These are phyloP conservation scores for Petrophora chlorosata DNA, from an alignment of 2,888 invertebrate genomes.

Conservation along the genomic window DNA sequence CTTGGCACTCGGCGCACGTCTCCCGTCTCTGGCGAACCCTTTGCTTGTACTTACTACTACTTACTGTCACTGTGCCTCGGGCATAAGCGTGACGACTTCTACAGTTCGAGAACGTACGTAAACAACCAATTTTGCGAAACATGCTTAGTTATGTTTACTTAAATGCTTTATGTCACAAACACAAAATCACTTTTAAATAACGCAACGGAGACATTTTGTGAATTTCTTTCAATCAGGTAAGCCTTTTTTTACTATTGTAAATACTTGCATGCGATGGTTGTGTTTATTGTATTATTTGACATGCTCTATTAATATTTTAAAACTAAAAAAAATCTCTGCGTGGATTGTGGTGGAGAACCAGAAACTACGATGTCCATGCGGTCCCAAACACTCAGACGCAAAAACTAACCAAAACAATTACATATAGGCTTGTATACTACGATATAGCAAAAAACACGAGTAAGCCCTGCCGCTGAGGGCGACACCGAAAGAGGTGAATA, in stretches of 20 bases:
- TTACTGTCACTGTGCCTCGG: constrained; percentile 44
- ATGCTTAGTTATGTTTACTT: constrained; percentile 37
- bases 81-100: constrained; percentile 44
- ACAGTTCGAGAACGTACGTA: constrained; percentile 23
- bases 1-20: constrained; percentile 55
- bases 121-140: constrained; percentile 24
- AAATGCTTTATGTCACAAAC: constrained; percentile 40
- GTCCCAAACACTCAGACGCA: too few relatives aligned
- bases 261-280: too few relatives aligned
- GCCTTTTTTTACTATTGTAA: too few relatives aligned
- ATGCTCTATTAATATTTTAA: neutral
- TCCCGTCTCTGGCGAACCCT: constrained; percentile 52
- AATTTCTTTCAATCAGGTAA: neutral
- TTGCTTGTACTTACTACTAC: constrained; percentile 44
- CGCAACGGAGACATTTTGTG: constrained; percentile 1
- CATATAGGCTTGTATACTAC: constrained; percentile 7
- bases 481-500: constrained; percentile 83
- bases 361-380: too few relatives aligned
- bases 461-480: constrained; percentile 68
- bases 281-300: neutral
- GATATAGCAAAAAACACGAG: constrained; percentile 54
- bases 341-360: too few relatives aligned
- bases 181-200: constrained; percentile 9
- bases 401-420: neutral
- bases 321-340: too few relatives aligned